Conservation (phyloP, 2,888 invertebrate species). For the Dynastes tityus region DNA sequence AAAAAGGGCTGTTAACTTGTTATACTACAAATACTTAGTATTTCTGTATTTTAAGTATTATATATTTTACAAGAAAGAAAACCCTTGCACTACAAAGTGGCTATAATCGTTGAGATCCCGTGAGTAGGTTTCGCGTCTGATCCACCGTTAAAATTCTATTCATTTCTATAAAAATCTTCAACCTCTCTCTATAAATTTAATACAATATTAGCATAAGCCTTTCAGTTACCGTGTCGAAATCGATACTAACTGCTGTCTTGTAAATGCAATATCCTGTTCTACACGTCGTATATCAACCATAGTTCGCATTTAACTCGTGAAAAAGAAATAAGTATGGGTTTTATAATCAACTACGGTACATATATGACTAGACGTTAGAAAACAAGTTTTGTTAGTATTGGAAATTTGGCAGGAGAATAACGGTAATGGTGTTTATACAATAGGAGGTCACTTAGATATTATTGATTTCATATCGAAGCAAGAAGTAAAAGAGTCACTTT, state of each 20-base stretch:
- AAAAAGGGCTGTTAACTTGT: too few species aligned
- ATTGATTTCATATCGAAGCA: conserved; percentile 1
- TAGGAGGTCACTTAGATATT: conserved; percentile 29
- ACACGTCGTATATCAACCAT: conserved; percentile 13
- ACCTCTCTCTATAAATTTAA: background rate
- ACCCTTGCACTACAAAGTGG: background rate
- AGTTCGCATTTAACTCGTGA: conserved; percentile 19
- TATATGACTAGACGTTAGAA: conserved; percentile 2
- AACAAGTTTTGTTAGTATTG: conserved; percentile 42
- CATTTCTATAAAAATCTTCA: background rate
- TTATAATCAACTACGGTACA: conserved; percentile 6
- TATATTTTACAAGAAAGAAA: too few species aligned
- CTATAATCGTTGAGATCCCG: background rate
- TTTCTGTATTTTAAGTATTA: too few species aligned
- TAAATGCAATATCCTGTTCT: conserved; percentile 43
- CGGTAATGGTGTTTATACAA: conserved; percentile 17
- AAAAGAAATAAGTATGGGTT: conserved; percentile 19
- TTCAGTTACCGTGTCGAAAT: conserved; percentile 34
- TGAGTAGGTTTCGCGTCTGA: conserved; percentile 45
- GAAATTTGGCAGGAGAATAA: conserved; percentile 44
- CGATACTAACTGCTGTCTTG: background rate
- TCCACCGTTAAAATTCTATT: conserved; percentile 42
- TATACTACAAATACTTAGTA: too few species aligned
- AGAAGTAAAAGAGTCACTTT: conserved; percentile 8
- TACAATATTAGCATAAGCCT: conserved; percentile 31